Evolutionary conservation across 1,140 invertebrate species (phyloP).

Genomic region (Ceratosolen fusciceps): DNA sequence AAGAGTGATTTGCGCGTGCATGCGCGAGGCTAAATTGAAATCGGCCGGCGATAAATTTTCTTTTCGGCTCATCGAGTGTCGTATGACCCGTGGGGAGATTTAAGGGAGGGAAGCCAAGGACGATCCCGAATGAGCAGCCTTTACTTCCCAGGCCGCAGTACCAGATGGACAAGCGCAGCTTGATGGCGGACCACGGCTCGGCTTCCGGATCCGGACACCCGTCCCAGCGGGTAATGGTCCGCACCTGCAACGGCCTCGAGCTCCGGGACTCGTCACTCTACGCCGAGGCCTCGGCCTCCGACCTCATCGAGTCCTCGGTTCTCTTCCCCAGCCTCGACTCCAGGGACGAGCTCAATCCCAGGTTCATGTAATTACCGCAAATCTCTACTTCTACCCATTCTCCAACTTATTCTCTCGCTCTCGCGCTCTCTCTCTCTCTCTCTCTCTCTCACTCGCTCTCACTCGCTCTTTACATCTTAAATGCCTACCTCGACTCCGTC

Average conservation of each 20-base stretch:
- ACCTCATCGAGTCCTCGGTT: conserved; percentile 70
- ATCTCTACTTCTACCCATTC: not conserved
- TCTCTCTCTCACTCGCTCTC: no score
- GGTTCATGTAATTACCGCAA: conserved; percentile 54
- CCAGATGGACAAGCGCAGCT: conserved; percentile 77
- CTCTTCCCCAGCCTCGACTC: conserved; percentile 74
- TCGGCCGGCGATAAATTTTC: no score
- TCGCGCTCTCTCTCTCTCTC: no score
- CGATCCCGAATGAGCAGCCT: conserved; percentile 36
- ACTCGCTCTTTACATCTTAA: no score
- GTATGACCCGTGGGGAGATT: no score
- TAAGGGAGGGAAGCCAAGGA: no score
- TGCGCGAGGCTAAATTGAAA: no score
- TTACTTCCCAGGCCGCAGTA: conserved; percentile 80
- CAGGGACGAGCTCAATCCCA: conserved; percentile 73
- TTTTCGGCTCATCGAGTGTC: no score
- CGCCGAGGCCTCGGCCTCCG: conserved; percentile 70
- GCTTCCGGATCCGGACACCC: conserved; percentile 35
- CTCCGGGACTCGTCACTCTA: conserved; percentile 76
- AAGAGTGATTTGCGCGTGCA: no score
- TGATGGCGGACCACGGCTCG: not conserved
- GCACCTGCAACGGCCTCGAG: conserved; percentile 86
- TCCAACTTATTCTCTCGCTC: no score
- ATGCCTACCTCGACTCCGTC: no score
- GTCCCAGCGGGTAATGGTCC: conserved; percentile 78